Evolutionary conservation across 1,140 invertebrate species (phyloP).

Genomic region (Macrosteles quadrilineatus): DNA sequence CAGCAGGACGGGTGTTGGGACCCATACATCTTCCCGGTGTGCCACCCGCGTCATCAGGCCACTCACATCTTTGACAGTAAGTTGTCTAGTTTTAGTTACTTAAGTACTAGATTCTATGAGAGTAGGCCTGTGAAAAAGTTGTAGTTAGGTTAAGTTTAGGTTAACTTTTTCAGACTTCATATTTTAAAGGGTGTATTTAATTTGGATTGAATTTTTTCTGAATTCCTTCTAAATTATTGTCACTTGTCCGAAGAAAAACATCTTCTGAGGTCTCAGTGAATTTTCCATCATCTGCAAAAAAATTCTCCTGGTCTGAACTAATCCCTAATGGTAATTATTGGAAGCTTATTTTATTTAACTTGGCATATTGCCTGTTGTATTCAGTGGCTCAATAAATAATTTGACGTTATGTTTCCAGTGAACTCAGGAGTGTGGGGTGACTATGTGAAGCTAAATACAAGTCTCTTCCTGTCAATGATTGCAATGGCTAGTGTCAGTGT

Average conservation of each 20-base stretch:
- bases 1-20: slow-evolving; percentile 52
- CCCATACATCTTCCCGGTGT: slow-evolving; percentile 45
- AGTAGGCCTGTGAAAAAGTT: slow-evolving; percentile 8
- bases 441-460: slow-evolving; percentile 21
- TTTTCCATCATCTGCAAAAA: neutral
- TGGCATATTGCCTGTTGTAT: too few species aligned
- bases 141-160: too few species aligned
- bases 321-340: neutral
- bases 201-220: too few species aligned
- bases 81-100: slow-evolving; percentile 6
- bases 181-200: too few species aligned
- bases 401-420: slow-evolving; percentile 7
- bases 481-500: slow-evolving; percentile 50
- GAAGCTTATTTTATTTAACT: neutral
- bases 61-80: slow-evolving; percentile 34
- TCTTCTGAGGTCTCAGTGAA: too few species aligned
- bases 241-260: too few species aligned
- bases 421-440: slow-evolving; percentile 11
- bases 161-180: too few species aligned
- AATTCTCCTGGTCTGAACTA: neutral
- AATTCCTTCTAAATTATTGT: too few species aligned
- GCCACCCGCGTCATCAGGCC: slow-evolving; percentile 25
- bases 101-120: neutral
- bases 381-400: too few species aligned
- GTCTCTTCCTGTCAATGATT: slow-evolving; percentile 48